These are phyloP conservation scores for Pogonomyrmex barbatus DNA, from an alignment of 1,140 invertebrate genomes.

Conservation along the genomic window DNA sequence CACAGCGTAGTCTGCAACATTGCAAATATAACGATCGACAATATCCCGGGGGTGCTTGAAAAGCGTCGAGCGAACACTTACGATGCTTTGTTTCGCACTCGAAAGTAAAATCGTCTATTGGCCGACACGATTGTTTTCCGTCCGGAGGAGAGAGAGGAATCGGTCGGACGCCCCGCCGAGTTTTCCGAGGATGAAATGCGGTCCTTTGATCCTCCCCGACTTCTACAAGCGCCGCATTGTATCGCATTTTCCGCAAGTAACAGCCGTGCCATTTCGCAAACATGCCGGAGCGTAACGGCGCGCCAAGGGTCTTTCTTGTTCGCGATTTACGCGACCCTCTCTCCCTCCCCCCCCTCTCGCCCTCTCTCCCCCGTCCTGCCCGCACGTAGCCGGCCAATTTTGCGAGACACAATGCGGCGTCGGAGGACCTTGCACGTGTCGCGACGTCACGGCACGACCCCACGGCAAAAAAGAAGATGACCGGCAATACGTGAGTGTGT, in stretches of 20 bases:
- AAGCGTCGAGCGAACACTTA: not conserved
- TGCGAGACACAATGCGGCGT: slow-evolving; percentile 46
- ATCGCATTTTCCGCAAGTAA: slow-evolving; percentile 56
- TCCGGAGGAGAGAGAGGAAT: not conserved
- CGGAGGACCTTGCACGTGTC: slow-evolving; percentile 27
- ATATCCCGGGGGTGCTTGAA: not conserved
- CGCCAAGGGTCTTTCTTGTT: slow-evolving; percentile 51
- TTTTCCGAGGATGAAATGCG: slow-evolving; percentile 13
- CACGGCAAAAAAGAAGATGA: slow-evolving; percentile 23
- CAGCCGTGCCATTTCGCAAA: slow-evolving; percentile 54
- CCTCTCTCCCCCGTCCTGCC: too few species aligned
- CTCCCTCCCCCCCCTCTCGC: not conserved
- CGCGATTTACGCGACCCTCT: slow-evolving; percentile 42
- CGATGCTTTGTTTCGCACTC: not conserved
- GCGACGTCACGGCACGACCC: slow-evolving; percentile 24
- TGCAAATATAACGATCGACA: not conserved
- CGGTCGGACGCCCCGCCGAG: not conserved
- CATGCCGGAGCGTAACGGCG: slow-evolving; percentile 44
- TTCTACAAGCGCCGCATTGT: slow-evolving; percentile 25
- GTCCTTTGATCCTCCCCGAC: slow-evolving; percentile 24
- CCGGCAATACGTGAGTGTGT: not conserved
- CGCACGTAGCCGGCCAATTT: slow-evolving; percentile 49
- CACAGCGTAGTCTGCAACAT: not conserved
- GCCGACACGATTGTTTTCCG: slow-evolving; percentile 28
- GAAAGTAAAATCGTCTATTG: slow-evolving; percentile 28